Evolutionary conservation across 2,888 invertebrate genomes (phyloP).

Genomic region (Phalangium opilio): DNA sequence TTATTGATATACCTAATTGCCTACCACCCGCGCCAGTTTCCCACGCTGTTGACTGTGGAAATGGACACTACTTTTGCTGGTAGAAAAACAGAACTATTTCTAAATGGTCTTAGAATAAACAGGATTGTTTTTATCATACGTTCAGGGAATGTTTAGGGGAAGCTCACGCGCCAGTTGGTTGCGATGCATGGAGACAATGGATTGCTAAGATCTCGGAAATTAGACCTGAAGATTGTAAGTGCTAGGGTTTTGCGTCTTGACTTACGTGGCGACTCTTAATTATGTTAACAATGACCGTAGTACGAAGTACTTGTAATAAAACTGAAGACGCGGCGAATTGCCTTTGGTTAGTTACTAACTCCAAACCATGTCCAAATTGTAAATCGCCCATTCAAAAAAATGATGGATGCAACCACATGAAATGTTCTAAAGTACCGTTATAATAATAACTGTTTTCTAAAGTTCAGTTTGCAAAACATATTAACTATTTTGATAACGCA

Average conservation of each 20-base stretch:
- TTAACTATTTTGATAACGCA: conserved; percentile 27
- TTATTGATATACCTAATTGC: conserved; percentile 11
- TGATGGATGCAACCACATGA: conserved; percentile 57
- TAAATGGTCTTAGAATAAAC: no score
- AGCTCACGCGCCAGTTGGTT: conserved; percentile 50
- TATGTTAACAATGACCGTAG: no score
- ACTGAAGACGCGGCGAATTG: conserved; percentile 47
- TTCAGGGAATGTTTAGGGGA: conserved; percentile 42
- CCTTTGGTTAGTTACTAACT: conserved; percentile 51
- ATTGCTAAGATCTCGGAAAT: conserved; percentile 44
- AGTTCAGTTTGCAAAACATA: neutral
- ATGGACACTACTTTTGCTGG: conserved; percentile 54
- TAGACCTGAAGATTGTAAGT: conserved; percentile 44
- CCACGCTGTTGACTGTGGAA: conserved; percentile 52
- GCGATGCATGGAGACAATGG: conserved; percentile 47
- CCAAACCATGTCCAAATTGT: conserved; percentile 53
- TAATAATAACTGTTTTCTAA: no score
- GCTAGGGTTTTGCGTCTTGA: no score
- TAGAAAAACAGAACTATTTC: conserved; percentile 25
- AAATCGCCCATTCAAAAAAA: conserved; percentile 54
- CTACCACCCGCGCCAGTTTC: conserved; percentile 34
- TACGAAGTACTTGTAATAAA: conserved; percentile 32
- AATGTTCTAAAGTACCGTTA: conserved; percentile 45
- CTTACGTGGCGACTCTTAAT: no score
- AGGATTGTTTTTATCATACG: conserved; percentile 2